Percentiles rank a stretch among this genome's conserved stretches.
Evolutionary conservation across 2,797 vertebrate genomes (phyloP).

Genomic region (Cottoperca gobio): DNA sequence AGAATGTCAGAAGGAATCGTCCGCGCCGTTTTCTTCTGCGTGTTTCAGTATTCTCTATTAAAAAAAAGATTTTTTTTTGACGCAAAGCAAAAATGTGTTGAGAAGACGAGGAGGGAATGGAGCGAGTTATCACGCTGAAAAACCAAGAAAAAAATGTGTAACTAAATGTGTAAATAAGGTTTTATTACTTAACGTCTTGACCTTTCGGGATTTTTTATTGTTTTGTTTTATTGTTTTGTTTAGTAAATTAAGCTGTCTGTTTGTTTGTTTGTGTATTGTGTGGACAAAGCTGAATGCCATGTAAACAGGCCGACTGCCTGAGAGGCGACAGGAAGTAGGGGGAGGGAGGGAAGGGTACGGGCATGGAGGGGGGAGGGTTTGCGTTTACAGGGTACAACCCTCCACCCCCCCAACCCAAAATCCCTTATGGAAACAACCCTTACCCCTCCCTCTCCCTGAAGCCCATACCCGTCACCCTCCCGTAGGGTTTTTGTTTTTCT

Average conservation of each 20-base stretch:
- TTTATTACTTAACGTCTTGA: conserved; percentile 89
- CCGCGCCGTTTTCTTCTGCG: conserved; percentile 80
- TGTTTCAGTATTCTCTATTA: conserved; percentile 86
- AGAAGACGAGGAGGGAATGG: conserved; percentile 80
- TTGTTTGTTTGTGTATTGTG: conserved; percentile 79
- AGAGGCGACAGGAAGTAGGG: conserved; percentile 70
- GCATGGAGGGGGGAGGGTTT: conserved; percentile 54
- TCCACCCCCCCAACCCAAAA: conserved; percentile 42
- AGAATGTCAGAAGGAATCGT: conserved; percentile 83
- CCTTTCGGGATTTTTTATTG: conserved; percentile 84
- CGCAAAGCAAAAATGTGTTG: conserved; percentile 78
- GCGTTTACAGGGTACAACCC: conserved; percentile 67
- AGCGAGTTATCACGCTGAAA: conserved; percentile 79
- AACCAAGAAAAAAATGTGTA: conserved; percentile 88
- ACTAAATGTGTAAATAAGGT: conserved; percentile 88
- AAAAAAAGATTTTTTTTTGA: conserved; percentile 75
- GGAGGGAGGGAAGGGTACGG: conserved; percentile 57
- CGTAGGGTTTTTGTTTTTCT: conserved; percentile 64
- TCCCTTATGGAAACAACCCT: conserved; percentile 63
- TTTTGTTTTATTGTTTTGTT: conserved; percentile 76
- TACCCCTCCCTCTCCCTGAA: conserved; percentile 66
- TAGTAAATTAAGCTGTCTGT: conserved; percentile 81
- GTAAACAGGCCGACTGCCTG: conserved; percentile 81
- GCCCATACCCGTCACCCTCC: conserved; percentile 72
- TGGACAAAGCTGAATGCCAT: conserved; percentile 86